Conservation (phyloP, 2,888 invertebrate species). For the Penaeus monodon region DNA sequence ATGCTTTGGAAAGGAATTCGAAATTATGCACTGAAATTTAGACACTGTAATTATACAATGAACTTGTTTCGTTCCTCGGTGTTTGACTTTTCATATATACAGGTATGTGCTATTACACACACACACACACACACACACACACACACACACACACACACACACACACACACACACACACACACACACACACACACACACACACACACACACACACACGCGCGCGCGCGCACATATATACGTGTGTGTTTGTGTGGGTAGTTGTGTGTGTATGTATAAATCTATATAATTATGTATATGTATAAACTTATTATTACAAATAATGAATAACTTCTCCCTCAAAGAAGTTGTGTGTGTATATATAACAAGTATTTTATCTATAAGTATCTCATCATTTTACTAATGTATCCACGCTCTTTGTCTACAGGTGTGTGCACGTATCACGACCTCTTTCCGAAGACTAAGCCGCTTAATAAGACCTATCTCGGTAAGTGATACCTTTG, state of each 20-base stretch:
- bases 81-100: too few species aligned
- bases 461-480: conserved; percentile 1
- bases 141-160: too few species aligned
- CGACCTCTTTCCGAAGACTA: conserved; percentile 25
- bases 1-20: too few species aligned
- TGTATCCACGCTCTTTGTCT: neutral
- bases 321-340: too few species aligned
- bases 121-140: too few species aligned
- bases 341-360: neutral
- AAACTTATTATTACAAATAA: neutral
- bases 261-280: neutral
- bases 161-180: too few species aligned
- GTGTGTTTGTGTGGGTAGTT: neutral
- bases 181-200: too few species aligned
- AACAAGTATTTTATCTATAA: neutral
- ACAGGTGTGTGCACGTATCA: conserved; percentile 16
- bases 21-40: too few species aligned
- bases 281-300: neutral
- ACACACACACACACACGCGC: too few species aligned
- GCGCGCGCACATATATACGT: neutral
- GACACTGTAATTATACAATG: too few species aligned
- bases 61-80: too few species aligned
- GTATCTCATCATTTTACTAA: neutral
- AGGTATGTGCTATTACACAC: too few species aligned
- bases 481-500: conserved; percentile 4